Base-by-base conservation (phyloP, 2,888 invertebrate genomes). In the Hydrotaea cyrtoneurina region DNA sequence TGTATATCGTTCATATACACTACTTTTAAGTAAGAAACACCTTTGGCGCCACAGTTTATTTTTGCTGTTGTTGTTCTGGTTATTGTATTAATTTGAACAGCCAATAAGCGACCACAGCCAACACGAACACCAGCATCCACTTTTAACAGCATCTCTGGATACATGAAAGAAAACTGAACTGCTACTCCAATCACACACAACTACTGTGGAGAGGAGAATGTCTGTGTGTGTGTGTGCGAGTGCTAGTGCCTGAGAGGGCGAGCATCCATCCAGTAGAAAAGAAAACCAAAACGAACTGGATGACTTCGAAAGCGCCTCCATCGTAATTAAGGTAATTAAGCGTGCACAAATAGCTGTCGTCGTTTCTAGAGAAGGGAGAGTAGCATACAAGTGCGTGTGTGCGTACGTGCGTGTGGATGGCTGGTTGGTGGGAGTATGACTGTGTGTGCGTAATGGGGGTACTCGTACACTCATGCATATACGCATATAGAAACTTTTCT, bases 11-110 rank as follows among this genome's bases (percentile, higher is more conserved):
- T 36, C 1, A 26, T 26, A 59, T 43, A 19, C 26, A 76, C 17
- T 46, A 46, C 26, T 26, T 59, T 59, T 23, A 62, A 21, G 23
- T 26, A 66, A 55, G 66, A 73, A 73, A 81, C 76, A 85, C 53
- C 73, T 79, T 81, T 79, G 78, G 81, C 84, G 84, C 85, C 79
- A 80, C 55, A 71, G 26, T 78, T 55, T 55, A 11, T 55, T 55
- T 55, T 53, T 53, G 1, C 17, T 21, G 23, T 26, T 59, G 23
- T 59, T 59, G 31, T 31, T 31, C 31, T 31, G 31, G 39, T 69
- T 69, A 11, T 66, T 39, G 17, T 2, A 21, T 69, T 69, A 46
- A 46, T 46, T 69, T 66, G 53, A 85, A 74, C 76, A 64, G 46
- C 85, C 79, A 82, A 85, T 82, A 82, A 82, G 73, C 77, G 39